Percentiles rank a stretch among this genome's conserved stretches.
phyloP scores from a whole-genome alignment of 2,113 vertebrate species.

The Malurus alboscapulatus region DNA sequence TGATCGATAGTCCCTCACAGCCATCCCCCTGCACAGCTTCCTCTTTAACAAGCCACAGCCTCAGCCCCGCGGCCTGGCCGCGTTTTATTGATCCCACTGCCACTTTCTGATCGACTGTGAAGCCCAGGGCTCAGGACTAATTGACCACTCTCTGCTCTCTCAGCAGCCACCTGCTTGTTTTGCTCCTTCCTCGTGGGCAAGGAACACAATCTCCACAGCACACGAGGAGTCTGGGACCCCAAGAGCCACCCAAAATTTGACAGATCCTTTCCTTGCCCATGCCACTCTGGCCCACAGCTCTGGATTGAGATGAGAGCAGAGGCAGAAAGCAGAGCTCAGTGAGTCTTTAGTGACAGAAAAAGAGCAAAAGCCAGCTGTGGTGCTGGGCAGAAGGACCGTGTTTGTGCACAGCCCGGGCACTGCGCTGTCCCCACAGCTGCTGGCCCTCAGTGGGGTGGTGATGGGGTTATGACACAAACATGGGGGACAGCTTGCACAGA shows the following conservation, averaged over 20 bases:
- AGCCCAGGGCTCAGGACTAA: background rate
- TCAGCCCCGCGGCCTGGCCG: background rate
- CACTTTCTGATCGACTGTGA: background rate
- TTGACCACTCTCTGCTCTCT: background rate
- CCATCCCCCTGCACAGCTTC: background rate
- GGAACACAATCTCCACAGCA: background rate
- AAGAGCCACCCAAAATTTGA: background rate
- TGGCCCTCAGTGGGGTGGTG: background rate
- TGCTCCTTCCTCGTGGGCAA: background rate
- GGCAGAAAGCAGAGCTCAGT: background rate
- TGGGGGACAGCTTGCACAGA: background rate
- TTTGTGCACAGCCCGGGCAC: background rate
- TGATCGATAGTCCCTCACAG: background rate
- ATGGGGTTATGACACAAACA: background rate
- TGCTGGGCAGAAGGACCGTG: background rate
- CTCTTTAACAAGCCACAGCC: background rate
- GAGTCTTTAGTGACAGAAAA: accelerated
- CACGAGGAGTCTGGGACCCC: background rate
- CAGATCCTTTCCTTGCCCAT: background rate
- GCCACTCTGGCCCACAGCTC: background rate
- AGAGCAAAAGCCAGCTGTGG: background rate
- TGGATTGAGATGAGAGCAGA: background rate
- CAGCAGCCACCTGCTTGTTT: background rate
- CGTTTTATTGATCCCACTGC: background rate
- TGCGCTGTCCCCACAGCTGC: background rate